These are phyloP conservation scores for Ctenopoma multispine DNA, from an alignment of 2,797 vertebrate species.

Conservation along the genomic window DNA sequence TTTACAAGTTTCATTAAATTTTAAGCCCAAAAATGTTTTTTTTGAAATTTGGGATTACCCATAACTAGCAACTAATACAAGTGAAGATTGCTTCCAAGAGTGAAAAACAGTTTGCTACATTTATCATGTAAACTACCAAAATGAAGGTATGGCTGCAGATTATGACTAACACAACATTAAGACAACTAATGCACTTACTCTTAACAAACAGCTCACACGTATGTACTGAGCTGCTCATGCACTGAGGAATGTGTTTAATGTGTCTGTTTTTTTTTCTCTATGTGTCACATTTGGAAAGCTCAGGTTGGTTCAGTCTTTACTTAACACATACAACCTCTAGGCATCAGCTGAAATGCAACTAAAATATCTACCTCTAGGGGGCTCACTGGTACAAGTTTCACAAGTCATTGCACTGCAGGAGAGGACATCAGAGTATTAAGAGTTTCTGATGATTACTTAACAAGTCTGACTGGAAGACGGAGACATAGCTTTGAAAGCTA, in stretches of 20 bases:
- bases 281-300: conserved; percentile 32
- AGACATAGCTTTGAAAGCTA: background rate
- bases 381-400: conserved; percentile 58
- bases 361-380: conserved; percentile 64
- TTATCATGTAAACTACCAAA: background rate
- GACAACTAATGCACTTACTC: background rate
- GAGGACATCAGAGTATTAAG: conserved; percentile 10
- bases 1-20: background rate
- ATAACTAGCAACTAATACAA: background rate
- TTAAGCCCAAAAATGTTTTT: too few species aligned
- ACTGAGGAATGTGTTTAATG: conserved; percentile 27
- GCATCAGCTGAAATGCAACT: conserved; percentile 39
- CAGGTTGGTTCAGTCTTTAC: conserved; percentile 25
- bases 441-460: conserved; percentile 30
- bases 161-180: background rate
- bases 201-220: background rate
- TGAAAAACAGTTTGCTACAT: background rate
- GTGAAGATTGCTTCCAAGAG: background rate
- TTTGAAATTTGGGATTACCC: too few species aligned
- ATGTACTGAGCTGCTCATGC: background rate
- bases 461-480: background rate
- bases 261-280: conserved; percentile 26
- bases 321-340: conserved; percentile 38
- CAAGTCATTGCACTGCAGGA: conserved; percentile 4
- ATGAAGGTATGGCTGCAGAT: background rate